These are phyloP conservation scores for Ephestia elutella DNA, from an alignment of 1,140 invertebrate genomes.

Conservation along the genomic window DNA sequence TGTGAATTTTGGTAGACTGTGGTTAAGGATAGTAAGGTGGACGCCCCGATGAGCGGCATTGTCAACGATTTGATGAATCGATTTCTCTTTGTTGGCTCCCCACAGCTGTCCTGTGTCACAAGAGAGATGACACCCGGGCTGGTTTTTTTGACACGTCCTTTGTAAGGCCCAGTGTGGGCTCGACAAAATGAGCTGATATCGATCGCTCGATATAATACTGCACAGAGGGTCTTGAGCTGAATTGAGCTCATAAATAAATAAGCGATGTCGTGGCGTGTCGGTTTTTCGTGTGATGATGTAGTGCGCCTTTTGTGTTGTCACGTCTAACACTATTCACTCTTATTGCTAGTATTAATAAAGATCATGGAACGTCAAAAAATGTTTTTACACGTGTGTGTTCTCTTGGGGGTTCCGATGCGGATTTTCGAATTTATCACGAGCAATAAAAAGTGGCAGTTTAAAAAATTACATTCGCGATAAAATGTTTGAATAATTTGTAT, in stretches of 20 bases:
- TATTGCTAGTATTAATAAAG: not conserved
- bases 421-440: conserved; percentile 45
- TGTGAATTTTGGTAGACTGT: conserved; percentile 31
- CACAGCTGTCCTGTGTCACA: conserved; percentile 67
- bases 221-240: conserved; percentile 56
- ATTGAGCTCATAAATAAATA: conserved; percentile 71
- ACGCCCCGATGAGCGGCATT: conserved; percentile 45
- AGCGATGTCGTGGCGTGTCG: conserved; percentile 57
- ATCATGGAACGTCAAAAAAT: conserved; percentile 16
- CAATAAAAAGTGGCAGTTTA: conserved; percentile 5
- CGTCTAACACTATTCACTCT: conserved; percentile 12
- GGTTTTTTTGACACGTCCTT: conserved; percentile 62
- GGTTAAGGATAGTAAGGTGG: conserved; percentile 33
- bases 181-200: conserved; percentile 64
- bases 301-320: conserved; percentile 48
- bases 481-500: not conserved
- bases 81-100: conserved; percentile 53
- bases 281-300: conserved; percentile 56
- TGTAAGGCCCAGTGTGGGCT: conserved; percentile 50
- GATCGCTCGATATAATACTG: conserved; percentile 60
- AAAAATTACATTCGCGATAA: not conserved
- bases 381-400: not conserved
- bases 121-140: conserved; percentile 60
- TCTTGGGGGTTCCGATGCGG: conserved; percentile 37
- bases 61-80: conserved; percentile 60